These are phyloP conservation scores for Pangasius macronema DNA, from an alignment of 2,797 vertebrate genomes.

Conservation along the genomic window DNA sequence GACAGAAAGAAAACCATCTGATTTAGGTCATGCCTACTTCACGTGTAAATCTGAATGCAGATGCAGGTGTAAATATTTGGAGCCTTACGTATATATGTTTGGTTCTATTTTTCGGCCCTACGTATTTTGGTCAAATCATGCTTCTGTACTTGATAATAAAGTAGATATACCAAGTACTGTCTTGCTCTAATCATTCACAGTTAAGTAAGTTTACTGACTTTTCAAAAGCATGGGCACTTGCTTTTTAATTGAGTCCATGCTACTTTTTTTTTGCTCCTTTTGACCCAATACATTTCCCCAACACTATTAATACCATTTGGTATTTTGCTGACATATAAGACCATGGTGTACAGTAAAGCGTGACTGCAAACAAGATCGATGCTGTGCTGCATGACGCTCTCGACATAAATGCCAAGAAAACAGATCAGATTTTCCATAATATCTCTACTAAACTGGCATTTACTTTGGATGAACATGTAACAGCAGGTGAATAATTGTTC, in stretches of 20 bases:
- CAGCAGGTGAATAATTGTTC: slow-evolving; percentile 25
- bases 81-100: not conserved
- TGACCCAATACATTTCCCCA: slow-evolving; percentile 1
- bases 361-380: slow-evolving; percentile 32
- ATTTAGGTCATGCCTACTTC: not conserved
- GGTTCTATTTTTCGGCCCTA: not conserved
- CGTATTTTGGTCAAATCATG: not conserved
- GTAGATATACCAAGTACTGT: not conserved
- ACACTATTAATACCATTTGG: not conserved
- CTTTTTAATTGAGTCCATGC: not conserved
- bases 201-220: not conserved
- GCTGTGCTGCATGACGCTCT: slow-evolving; percentile 59
- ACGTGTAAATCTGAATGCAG: not conserved
- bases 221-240: not conserved
- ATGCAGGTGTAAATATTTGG: not conserved
- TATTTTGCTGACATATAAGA: slow-evolving; percentile 24
- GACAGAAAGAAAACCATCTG: not conserved
- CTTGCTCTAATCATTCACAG: not conserved
- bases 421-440: slow-evolving; percentile 60
- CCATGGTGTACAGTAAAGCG: not conserved
- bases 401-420: slow-evolving; percentile 67
- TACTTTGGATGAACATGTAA: slow-evolving; percentile 31
- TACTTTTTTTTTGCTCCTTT: not conserved
- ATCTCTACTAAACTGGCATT: slow-evolving; percentile 68
- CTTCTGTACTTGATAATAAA: not conserved